Conservation (phyloP, 2,888 invertebrate genomes). For the Tetragnatha montana region DNA sequence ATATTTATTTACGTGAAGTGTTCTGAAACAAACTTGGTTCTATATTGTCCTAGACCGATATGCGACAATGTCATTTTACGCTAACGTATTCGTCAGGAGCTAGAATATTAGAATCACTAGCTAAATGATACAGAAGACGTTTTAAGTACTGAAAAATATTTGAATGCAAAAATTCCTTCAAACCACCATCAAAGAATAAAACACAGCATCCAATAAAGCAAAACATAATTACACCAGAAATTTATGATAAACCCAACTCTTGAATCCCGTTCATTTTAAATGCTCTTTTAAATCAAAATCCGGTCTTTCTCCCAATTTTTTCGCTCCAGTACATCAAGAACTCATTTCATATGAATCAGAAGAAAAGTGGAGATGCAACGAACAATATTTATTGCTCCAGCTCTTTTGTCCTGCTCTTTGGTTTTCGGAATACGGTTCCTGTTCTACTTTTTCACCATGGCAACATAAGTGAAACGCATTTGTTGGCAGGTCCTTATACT, state of each 20-base stretch:
- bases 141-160: too few species aligned
- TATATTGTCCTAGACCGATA: too few species aligned
- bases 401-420: neutral
- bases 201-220: too few species aligned
- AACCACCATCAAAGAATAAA: too few species aligned
- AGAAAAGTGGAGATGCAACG: neutral
- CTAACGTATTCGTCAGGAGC: too few species aligned
- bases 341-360: neutral
- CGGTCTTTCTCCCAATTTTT: neutral
- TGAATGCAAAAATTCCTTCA: too few species aligned
- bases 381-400: neutral
- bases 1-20: too few species aligned
- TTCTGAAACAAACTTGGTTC: too few species aligned
- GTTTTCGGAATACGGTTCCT: neutral
- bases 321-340: neutral
- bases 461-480: neutral
- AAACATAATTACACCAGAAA: too few species aligned
- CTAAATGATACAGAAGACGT: too few species aligned
- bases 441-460: neutral
- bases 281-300: neutral
- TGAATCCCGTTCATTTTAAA: neutral
- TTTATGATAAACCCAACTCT: neutral
- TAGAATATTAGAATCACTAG: too few species aligned
- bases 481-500: neutral
- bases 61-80: too few species aligned